Conservation (phyloP, 1,140 invertebrate genomes). For the Ctenoplectra terminalis region DNA sequence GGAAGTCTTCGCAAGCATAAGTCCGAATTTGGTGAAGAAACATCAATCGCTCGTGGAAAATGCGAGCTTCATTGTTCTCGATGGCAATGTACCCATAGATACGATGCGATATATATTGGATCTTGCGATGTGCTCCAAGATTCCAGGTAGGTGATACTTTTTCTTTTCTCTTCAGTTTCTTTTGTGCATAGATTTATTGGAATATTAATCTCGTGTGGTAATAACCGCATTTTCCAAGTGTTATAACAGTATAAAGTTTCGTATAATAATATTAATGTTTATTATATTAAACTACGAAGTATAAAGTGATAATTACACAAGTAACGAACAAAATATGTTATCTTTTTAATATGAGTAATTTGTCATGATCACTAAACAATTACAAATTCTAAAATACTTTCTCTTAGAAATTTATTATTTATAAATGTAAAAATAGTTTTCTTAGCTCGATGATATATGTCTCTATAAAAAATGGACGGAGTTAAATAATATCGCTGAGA, state of each 20-base stretch:
- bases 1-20: constrained; percentile 88
- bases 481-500: constrained; percentile 10
- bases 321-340: neutral
- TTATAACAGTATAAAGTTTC: neutral
- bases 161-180: neutral
- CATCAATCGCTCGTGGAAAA: constrained; percentile 74
- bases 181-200: neutral
- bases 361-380: neutral
- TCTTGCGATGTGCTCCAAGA: constrained; percentile 84
- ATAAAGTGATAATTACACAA: constrained; percentile 18
- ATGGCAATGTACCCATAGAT: constrained; percentile 89
- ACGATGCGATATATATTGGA: constrained; percentile 87
- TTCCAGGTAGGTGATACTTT: constrained; percentile 86
- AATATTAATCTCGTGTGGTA: neutral
- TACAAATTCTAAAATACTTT: neutral
- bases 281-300: constrained; percentile 1
- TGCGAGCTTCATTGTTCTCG: constrained; percentile 90
- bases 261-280: constrained; percentile 7
- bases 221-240: neutral
- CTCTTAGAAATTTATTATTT: too few relatives aligned
- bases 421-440: constrained; percentile 7
- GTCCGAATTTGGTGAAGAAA: constrained; percentile 84
- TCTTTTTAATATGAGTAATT: neutral
- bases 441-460: neutral
- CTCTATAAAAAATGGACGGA: constrained; percentile 43